Percentiles rank a stretch among this genome's conserved stretches.
phyloP scores from a whole-genome alignment of 2,113 vertebrate genomes.

The Haemorhous mexicanus region DNA sequence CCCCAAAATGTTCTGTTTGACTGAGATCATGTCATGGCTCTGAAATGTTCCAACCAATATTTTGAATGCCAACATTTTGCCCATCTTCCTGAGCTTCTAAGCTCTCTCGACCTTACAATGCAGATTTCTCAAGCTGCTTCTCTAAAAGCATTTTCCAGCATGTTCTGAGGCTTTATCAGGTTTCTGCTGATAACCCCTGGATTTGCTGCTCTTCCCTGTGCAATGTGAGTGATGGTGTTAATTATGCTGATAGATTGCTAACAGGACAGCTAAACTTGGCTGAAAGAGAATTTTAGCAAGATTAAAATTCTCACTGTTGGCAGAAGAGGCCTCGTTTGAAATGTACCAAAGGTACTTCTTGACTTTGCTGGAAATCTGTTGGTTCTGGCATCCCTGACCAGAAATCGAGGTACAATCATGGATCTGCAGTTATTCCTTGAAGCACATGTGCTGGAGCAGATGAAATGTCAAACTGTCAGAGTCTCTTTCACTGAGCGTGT shows the following conservation, averaged over 20 bases:
- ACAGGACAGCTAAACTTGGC: conserved; percentile 41
- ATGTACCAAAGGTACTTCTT: conserved; percentile 28
- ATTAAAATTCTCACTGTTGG: conserved; percentile 10
- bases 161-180: background rate
- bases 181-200: conserved; percentile 9
- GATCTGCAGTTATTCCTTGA: conserved; percentile 2
- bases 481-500: background rate
- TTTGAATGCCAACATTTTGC: background rate
- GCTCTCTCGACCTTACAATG: background rate
- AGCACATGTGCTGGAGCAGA: conserved; percentile 52
- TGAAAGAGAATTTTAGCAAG: conserved; percentile 14
- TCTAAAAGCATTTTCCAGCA: background rate
- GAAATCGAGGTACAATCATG: background rate
- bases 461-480: conserved; percentile 62
- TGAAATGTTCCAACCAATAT: background rate
- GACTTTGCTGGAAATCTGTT: conserved; percentile 45
- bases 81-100: background rate
- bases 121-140: background rate
- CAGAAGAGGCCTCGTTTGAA: background rate
- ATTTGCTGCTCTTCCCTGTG: background rate
- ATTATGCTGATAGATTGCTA: conserved; percentile 29
- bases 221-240: background rate
- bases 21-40: background rate
- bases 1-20: background rate
- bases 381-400: conserved; percentile 56